Evolutionary conservation across 1,140 invertebrate genomes (phyloP).

Genomic region (Idris sp.): DNA sequence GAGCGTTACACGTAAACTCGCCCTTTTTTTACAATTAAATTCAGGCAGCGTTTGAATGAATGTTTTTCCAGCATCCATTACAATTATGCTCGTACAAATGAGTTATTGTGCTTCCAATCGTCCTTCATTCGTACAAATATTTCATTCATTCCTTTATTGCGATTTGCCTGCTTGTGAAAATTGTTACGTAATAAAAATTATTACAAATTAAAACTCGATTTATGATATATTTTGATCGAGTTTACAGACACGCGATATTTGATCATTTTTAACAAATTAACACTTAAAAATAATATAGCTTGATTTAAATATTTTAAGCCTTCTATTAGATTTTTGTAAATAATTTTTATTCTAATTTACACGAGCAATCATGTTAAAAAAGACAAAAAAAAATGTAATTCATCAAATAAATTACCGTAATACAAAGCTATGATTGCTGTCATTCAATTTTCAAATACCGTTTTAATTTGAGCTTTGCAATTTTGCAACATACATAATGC

Average conservation of each 20-base stretch:
- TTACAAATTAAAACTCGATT: conserved; percentile 32
- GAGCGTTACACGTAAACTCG: background rate
- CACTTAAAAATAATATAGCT: background rate
- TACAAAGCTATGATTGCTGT: conserved; percentile 16
- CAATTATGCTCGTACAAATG: conserved; percentile 42
- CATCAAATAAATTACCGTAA: no score
- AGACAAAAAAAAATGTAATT: no score
- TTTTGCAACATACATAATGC: conserved; percentile 24
- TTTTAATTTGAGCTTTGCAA: conserved; percentile 17
- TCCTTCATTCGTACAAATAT: conserved; percentile 15
- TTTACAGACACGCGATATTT: conserved; percentile 7
- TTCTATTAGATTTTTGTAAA: no score
- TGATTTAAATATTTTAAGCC: no score
- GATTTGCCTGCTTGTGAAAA: conserved; percentile 18
- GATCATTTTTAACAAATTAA: conserved; percentile 22
- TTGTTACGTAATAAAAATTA: conserved; percentile 28
- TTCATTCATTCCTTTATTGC: conserved; percentile 26
- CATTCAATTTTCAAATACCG: conserved; percentile 33
- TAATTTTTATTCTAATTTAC: no score
- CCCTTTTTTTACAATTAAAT: conserved; percentile 33
- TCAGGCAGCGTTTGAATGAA: conserved; percentile 22
- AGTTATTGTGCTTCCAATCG: conserved; percentile 42
- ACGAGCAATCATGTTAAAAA: no score
- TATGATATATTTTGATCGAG: conserved; percentile 29
- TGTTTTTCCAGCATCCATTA: conserved; percentile 38